Percentiles rank a stretch among this genome's conserved stretches.
Evolutionary conservation across 2,888 invertebrate genomes (phyloP).

Genomic region (Hydraecia micacea): DNA sequence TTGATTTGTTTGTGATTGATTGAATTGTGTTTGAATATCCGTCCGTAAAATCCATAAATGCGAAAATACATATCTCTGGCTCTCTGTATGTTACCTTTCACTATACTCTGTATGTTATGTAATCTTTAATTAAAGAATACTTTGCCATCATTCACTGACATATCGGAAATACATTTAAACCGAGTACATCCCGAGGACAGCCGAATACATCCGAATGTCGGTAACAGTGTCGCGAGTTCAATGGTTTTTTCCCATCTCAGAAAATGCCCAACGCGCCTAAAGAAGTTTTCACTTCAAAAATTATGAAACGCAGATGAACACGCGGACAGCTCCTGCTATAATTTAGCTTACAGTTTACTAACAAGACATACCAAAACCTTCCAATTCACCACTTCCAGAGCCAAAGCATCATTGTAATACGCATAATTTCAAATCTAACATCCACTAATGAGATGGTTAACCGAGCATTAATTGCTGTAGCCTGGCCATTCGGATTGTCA

Average conservation of each 20-base stretch:
- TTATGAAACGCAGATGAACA: neutral
- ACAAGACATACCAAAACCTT: neutral
- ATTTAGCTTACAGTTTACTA: neutral
- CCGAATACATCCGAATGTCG: too few relatives aligned
- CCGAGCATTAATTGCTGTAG: conserved; percentile 81
- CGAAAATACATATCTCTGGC: neutral
- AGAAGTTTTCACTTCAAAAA: too few relatives aligned
- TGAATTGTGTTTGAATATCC: neutral
- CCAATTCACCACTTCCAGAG: conserved; percentile 58
- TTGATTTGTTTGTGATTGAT: neutral
- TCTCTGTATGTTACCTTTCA: neutral
- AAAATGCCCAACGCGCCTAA: too few relatives aligned
- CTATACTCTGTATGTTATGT: too few relatives aligned
- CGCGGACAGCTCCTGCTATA: neutral
- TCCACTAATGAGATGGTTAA: conserved; percentile 86
- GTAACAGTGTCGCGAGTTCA: too few relatives aligned
- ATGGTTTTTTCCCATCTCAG: too few relatives aligned
- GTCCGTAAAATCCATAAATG: neutral
- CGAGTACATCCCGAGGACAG: too few relatives aligned
- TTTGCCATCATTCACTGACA: too few relatives aligned
- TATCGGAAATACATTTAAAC: too few relatives aligned
- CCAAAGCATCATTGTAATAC: conserved; percentile 44
- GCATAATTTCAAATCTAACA: conserved; percentile 80
- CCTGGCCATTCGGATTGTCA: conserved; percentile 72
- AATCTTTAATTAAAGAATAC: too few relatives aligned